Conservation (phyloP, 30 jellyfish, hydroid and myxozoan genomes). For the Nemopilema nomurai region DNA sequence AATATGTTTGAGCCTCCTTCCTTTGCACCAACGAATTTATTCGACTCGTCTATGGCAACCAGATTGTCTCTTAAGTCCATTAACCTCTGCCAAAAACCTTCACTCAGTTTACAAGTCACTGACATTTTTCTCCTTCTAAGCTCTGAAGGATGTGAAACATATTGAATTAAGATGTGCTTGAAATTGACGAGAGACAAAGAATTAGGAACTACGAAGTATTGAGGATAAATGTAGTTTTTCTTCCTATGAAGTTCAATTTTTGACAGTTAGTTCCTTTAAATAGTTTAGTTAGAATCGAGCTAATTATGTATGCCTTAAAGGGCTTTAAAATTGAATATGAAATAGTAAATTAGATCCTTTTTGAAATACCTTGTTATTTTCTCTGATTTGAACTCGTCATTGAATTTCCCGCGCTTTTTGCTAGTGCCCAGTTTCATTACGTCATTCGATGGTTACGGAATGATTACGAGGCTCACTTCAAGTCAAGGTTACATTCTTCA, state of each 20-base stretch:
- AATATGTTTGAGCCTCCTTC: constrained; percentile 7
- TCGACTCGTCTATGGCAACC: constrained; percentile 38
- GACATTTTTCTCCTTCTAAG: background rate
- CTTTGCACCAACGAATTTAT: constrained; percentile 2
- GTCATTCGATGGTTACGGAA: background rate
- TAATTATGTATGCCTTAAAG: no score
- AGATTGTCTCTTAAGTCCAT: constrained; percentile 18
- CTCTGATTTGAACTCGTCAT: background rate
- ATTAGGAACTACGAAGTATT: no score
- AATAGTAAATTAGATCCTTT: background rate
- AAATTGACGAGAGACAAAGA: no score
- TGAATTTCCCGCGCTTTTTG: background rate
- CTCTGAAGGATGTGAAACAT: no score
- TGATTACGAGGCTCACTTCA: background rate
- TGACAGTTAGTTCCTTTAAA: no score
- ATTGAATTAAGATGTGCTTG: no score
- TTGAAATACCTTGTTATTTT: background rate
- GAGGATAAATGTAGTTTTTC: no score
- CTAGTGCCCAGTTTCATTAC: background rate
- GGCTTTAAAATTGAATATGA: background rate
- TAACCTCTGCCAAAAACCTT: constrained; percentile 54
- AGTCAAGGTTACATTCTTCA: background rate
- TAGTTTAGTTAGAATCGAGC: no score
- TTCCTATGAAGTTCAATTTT: no score
- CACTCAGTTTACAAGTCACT: background rate